phyloP scores from a whole-genome alignment of 2,888 invertebrate genomes.

The Pheosia gnoma region DNA sequence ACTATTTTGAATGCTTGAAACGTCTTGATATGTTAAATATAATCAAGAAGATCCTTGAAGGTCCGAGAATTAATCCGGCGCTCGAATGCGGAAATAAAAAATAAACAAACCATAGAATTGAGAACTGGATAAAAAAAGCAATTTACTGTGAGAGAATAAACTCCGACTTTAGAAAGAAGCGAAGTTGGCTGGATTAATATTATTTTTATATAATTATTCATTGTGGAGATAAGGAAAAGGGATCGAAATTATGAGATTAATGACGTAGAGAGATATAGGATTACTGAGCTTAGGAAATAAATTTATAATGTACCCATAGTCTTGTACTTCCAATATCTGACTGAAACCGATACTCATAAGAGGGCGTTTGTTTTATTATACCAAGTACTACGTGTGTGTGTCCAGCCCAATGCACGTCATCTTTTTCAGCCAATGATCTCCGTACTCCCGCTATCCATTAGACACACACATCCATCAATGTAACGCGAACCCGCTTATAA shows the following conservation, averaged over 20 bases:
- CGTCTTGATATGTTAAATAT: constrained; percentile 16
- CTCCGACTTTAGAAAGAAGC: neutral
- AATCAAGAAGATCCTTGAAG: neutral
- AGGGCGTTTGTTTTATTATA: neutral
- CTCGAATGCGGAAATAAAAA: neutral
- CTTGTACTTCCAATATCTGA: neutral
- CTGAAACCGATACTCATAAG: neutral
- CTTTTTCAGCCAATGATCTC: constrained; percentile 2
- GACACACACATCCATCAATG: constrained; percentile 6
- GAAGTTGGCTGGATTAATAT: neutral
- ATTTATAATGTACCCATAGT: no score
- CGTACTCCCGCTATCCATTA: constrained; percentile 2
- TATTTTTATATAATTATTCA: neutral
- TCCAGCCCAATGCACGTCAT: neutral
- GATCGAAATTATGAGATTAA: neutral
- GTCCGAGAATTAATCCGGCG: neutral
- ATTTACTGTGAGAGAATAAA: constrained; percentile 1
- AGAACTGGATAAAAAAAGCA: neutral
- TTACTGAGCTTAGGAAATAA: no score
- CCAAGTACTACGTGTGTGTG: neutral
- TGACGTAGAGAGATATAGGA: no score
- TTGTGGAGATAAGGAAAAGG: neutral
- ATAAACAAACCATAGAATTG: constrained; percentile 5
- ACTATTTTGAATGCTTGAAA: neutral
- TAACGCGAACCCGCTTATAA: constrained; percentile 8